phyloP scores from a whole-genome alignment of 2,888 invertebrate genomes.

The Tupiocoris notatus region DNA sequence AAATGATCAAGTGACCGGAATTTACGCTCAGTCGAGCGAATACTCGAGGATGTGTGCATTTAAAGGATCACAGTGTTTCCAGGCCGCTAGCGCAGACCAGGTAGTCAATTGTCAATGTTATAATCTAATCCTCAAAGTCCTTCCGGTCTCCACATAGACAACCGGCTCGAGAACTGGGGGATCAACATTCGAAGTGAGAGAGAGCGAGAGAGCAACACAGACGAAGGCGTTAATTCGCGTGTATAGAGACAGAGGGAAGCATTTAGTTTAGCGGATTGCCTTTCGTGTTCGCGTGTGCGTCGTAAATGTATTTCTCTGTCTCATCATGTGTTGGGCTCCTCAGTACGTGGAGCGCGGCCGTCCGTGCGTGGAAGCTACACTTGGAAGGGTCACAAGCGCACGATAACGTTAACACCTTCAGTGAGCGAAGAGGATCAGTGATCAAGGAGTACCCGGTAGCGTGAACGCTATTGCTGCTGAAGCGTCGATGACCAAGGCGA shows the following conservation, averaged over 20 bases:
- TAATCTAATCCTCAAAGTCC: slow-evolving; percentile 25
- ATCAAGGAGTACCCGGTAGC: slow-evolving; percentile 32
- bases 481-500: slow-evolving; percentile 17
- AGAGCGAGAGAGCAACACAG: background rate
- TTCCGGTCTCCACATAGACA: background rate
- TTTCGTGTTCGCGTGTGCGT: background rate
- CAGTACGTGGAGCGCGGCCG: slow-evolving; percentile 5
- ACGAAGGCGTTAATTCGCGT: background rate
- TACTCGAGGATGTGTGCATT: background rate
- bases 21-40: slow-evolving; percentile 10
- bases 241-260: background rate
- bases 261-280: slow-evolving; percentile 25
- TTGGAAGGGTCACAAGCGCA: slow-evolving; percentile 38
- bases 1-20: background rate
- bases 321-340: no score
- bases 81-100: background rate
- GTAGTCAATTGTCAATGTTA: slow-evolving; percentile 30
- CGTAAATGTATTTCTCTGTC: no score
- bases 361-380: slow-evolving; percentile 20
- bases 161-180: slow-evolving; percentile 20
- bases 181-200: slow-evolving; percentile 31
- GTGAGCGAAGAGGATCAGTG: slow-evolving; percentile 37
- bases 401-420: slow-evolving; percentile 36
- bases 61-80: slow-evolving; percentile 7
- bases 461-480: slow-evolving; percentile 16